Percentiles rank a stretch among this genome's conserved stretches.
Evolutionary conservation across 2,797 vertebrate species (phyloP).

Genomic region (Yasuhikotakia modesta): DNA sequence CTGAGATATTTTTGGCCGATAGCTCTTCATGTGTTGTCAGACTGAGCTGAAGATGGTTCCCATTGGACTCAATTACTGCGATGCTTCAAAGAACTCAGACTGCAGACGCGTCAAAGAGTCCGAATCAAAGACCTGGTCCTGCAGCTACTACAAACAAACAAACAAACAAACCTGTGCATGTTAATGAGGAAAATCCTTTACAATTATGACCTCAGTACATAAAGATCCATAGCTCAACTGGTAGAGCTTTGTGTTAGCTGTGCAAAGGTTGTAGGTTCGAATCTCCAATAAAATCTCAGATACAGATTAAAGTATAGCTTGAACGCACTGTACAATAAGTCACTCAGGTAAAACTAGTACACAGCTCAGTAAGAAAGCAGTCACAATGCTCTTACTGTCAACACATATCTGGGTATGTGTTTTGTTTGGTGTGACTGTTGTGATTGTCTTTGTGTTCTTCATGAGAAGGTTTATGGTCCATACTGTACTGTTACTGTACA

Average conservation of each 20-base stretch:
- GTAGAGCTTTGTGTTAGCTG: too few species aligned
- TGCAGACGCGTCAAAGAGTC: constrained; percentile 17
- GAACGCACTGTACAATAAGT: too few species aligned
- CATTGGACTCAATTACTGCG: constrained; percentile 49
- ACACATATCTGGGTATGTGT: neutral
- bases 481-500: too few species aligned
- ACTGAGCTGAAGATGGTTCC: constrained; percentile 13
- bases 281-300: too few species aligned
- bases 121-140: constrained; percentile 9
- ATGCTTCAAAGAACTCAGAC: constrained; percentile 36
- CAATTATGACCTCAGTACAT: constrained; percentile 1
- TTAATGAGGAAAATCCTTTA: constrained; percentile 27
- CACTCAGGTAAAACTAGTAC: too few species aligned
- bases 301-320: too few species aligned
- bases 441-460: neutral
- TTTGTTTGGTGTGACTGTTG: neutral
- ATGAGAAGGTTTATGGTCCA: neutral
- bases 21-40: constrained; percentile 12
- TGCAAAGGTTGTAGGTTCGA: too few species aligned
- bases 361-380: neutral
- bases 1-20: constrained; percentile 11
- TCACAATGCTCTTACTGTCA: neutral
- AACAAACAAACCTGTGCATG: constrained; percentile 29
- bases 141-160: constrained; percentile 11
- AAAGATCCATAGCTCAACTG: neutral